Percentiles rank a stretch among this genome's conserved stretches.
These are phyloP conservation scores for Drosophila ustulata DNA, from an alignment of 2,888 invertebrate genomes.

Conservation along the genomic window DNA sequence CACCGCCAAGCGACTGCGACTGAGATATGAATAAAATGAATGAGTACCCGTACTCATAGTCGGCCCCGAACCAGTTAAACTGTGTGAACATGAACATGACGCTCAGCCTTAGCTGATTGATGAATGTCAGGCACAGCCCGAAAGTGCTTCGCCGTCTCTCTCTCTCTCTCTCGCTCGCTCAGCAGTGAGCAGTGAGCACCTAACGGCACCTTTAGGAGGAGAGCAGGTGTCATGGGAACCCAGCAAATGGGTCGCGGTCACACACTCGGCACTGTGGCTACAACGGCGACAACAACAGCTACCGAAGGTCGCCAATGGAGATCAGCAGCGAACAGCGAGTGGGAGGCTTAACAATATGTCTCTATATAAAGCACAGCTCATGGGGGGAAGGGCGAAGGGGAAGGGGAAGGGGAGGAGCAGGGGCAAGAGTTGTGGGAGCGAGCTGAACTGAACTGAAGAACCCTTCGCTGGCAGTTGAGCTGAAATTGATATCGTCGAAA, in stretches of 20 bases:
- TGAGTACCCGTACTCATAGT: slow-evolving; percentile 45
- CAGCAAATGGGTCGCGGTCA: slow-evolving; percentile 63
- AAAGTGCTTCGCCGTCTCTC: slow-evolving; percentile 1
- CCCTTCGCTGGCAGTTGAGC: too few species aligned
- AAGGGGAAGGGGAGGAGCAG: neutral
- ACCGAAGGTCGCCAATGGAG: slow-evolving; percentile 65
- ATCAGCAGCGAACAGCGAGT: slow-evolving; percentile 47
- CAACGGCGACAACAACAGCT: slow-evolving; percentile 23
- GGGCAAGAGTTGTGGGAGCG: too few species aligned
- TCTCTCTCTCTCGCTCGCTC: neutral
- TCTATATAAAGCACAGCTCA: too few species aligned
- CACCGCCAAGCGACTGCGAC: slow-evolving; percentile 22
- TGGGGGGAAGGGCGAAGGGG: too few species aligned
- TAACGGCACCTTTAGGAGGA: slow-evolving; percentile 54
- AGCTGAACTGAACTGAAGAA: too few species aligned
- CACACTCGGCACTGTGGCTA: slow-evolving; percentile 38
- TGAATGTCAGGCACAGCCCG: slow-evolving; percentile 67
- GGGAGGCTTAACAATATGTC: slow-evolving; percentile 27
- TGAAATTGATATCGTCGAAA: too few species aligned
- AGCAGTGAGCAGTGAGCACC: slow-evolving; percentile 17
- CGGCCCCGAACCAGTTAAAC: slow-evolving; percentile 51
- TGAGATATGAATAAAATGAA: slow-evolving; percentile 61
- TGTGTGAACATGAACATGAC: slow-evolving; percentile 63
- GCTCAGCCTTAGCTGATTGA: slow-evolving; percentile 64
- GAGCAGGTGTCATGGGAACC: slow-evolving; percentile 76